Evolutionary conservation across 2,888 invertebrate species (phyloP).

Genomic region (Macrosiphum euphorbiae): DNA sequence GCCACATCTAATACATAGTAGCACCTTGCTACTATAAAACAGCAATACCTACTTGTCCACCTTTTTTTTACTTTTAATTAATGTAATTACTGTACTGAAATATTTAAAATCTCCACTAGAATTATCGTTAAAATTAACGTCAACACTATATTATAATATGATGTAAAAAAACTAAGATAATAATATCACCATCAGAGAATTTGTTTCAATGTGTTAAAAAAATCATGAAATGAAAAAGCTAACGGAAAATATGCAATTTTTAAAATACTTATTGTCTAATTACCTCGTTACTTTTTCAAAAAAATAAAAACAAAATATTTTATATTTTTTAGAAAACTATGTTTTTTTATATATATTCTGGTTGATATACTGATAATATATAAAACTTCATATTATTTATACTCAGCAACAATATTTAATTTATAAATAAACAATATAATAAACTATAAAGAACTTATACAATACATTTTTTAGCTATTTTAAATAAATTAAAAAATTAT

Average conservation of each 20-base stretch:
- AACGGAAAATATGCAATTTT: not conserved
- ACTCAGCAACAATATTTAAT: not conserved
- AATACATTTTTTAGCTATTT: not conserved
- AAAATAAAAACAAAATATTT: too few species aligned
- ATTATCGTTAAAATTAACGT: too few species aligned
- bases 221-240: not conserved
- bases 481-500: not conserved
- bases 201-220: not conserved
- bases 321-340: too few species aligned
- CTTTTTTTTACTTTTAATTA: too few species aligned
- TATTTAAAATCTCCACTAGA: too few species aligned
- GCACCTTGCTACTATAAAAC: too few species aligned
- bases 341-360: not conserved
- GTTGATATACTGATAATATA: not conserved
- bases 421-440: not conserved
- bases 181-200: too few species aligned
- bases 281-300: not conserved
- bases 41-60: too few species aligned
- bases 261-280: not conserved
- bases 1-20: too few species aligned
- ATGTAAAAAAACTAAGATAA: too few species aligned
- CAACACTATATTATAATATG: too few species aligned
- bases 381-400: not conserved
- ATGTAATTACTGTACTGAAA: too few species aligned
- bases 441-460: not conserved